Conservation (phyloP, 2,113 vertebrate genomes). For the Urocynchramus pylzowi region DNA sequence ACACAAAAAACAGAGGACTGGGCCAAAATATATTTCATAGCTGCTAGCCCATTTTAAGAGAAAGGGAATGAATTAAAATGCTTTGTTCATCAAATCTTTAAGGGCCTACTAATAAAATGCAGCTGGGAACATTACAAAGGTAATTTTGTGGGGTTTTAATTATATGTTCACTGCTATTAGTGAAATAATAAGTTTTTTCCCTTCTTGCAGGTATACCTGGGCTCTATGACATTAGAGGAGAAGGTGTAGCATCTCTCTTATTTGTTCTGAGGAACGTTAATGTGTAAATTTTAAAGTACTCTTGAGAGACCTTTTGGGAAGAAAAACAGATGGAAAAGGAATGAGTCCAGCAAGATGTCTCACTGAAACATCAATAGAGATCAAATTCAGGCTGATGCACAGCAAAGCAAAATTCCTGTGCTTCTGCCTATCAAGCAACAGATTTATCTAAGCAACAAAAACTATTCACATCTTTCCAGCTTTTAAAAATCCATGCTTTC, state of each 20-base stretch:
- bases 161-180: background rate
- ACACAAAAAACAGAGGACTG: background rate
- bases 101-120: constrained; percentile 9
- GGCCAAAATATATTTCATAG: background rate
- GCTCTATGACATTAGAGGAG: background rate
- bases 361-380: background rate
- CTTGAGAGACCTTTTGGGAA: background rate
- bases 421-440: background rate
- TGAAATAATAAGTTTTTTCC: background rate
- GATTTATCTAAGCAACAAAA: background rate
- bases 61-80: background rate
- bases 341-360: background rate
- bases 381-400: background rate
- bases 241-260: background rate
- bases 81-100: constrained; percentile 33
- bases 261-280: background rate
- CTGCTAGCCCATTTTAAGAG: background rate
- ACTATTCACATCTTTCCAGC: rapidly evolving
- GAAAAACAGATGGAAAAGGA: background rate
- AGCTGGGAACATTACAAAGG: background rate
- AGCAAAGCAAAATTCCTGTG: background rate
- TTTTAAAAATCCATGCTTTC: background rate
- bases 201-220: background rate
- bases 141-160: constrained; percentile 48
- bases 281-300: background rate